Percentiles rank a stretch among this genome's conserved stretches.
Conservation (phyloP, 2,797 vertebrate genomes). For the Alectoris magna region DNA sequence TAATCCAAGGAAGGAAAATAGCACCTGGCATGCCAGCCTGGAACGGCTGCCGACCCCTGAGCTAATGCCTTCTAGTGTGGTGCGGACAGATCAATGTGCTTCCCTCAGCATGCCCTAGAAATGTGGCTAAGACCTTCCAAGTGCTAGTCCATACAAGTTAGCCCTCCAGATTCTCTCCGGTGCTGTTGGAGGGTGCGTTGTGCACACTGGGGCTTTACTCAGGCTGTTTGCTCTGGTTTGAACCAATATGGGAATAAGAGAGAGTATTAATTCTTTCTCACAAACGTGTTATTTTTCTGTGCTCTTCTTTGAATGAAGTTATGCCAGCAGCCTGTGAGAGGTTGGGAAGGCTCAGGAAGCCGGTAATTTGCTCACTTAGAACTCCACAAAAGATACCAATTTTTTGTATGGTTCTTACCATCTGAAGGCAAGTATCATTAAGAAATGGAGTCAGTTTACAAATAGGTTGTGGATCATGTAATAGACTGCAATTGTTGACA, state of each 20-base stretch:
- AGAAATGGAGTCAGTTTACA: conserved; percentile 33
- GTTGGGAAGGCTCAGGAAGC: conserved; percentile 33
- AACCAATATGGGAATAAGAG: background rate
- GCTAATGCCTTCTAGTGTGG: background rate
- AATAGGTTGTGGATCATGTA: conserved; percentile 26
- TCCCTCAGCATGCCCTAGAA: background rate
- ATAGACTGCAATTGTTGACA: conserved; percentile 53
- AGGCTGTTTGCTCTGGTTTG: background rate
- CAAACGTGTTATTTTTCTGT: conserved; percentile 38
- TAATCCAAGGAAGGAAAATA: background rate
- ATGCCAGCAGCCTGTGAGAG: conserved; percentile 35
- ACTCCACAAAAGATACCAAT: conserved; percentile 34
- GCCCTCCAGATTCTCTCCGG: background rate
- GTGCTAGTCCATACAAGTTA: background rate
- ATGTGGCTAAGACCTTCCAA: background rate
- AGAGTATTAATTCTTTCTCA: conserved; percentile 49
- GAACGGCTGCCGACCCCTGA: background rate
- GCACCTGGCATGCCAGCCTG: background rate
- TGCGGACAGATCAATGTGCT: background rate
- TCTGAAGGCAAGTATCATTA: conserved; percentile 50
- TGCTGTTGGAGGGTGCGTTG: background rate
- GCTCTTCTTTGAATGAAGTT: conserved; percentile 21
- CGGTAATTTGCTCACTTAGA: conserved; percentile 47
- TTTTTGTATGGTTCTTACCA: conserved; percentile 42
- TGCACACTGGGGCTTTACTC: background rate